Evolutionary conservation across 2,113 vertebrate species (phyloP), one percentile per base, ranked within the genome.

Genomic region (Rhabdomys dilectus): DNA sequence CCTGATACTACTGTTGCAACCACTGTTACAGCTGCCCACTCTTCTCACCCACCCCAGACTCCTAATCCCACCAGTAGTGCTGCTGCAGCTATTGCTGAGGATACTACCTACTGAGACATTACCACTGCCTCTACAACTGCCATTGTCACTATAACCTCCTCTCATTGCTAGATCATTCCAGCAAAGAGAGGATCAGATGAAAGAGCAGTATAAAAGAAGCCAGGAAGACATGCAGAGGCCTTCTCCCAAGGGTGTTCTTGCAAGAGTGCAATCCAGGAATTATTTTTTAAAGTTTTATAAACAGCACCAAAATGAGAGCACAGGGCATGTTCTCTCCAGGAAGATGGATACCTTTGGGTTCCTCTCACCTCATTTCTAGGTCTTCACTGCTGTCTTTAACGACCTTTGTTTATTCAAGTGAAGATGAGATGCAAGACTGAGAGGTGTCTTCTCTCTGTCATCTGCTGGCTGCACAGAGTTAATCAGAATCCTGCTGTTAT

Each of bases 291-390:
- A 62, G 48, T 51, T 6, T 51, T 26, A 12, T 29, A 86, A 72
- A 70, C 19, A 3, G 5, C 19, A 70, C 45, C 31, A 34, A 48
- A 85, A 17, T n/a, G 9, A 29, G 39, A 86, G 16, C 29, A 16
- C 16, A 34, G 62, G 31, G 11, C 13, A 31, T 64, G 60, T 62
- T 66, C 6, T 86, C 24, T 84, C 70, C 3, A 42, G 91, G 24
- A 53, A 51, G 5, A 3, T 36, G 42, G 2, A 24, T 0, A 5
- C 11, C 12, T 66, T 21, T 11, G 1, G 4, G n/a, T 56, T 56
- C 8, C 29, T 39, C 5, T 5, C 8, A 9, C 34, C 39, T 60
- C 13, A 34, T 60, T 51, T 72, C 45, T 42, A 3, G 2, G 24
- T 75, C 70, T 72, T 60, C 15, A 12, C 36, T 42, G 13, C 24